Percentiles rank a stretch among this genome's conserved stretches.
These are phyloP conservation scores for Oncopodura yosiiana DNA, from an alignment of 1,140 invertebrate species.

Conservation along the genomic window DNA sequence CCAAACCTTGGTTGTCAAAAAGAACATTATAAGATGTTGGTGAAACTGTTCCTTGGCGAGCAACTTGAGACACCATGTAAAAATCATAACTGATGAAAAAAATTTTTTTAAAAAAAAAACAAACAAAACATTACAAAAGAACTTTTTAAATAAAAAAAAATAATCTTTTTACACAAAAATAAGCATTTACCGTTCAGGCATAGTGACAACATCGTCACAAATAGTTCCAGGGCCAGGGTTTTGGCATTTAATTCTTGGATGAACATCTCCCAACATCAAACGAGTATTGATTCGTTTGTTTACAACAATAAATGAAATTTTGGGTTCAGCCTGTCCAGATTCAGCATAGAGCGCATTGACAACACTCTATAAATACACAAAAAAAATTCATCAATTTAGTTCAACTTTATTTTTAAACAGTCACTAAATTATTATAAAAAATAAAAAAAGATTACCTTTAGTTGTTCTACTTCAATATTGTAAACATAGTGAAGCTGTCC, in stretches of 20 bases:
- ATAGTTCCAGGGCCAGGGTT: conserved; percentile 52
- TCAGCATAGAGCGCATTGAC: neutral
- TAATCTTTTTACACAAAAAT: neutral
- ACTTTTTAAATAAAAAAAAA: neutral
- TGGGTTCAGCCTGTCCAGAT: conserved; percentile 41
- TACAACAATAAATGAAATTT: conserved; percentile 46
- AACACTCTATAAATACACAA: no score
- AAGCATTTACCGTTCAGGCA: conserved; percentile 42
- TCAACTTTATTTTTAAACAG: neutral
- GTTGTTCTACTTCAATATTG: conserved; percentile 40
- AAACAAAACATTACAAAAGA: neutral
- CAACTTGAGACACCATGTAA: conserved; percentile 48
- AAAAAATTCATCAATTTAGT: neutral
- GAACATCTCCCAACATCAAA: no score
- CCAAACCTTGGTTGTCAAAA: conserved; percentile 41
- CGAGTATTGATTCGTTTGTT: conserved; percentile 50
- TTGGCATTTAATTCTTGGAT: no score
- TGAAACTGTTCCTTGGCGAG: conserved; percentile 48
- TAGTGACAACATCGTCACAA: conserved; percentile 48
- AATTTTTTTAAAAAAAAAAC: neutral
- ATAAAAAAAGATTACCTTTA: neutral
- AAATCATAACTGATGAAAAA: conserved; percentile 45
- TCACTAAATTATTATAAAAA: neutral
- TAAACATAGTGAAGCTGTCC: conserved; percentile 44
- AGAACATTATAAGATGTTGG: conserved; percentile 52